Base-by-base conservation (phyloP, 2,797 vertebrate species). In the Falco concolor region DNA sequence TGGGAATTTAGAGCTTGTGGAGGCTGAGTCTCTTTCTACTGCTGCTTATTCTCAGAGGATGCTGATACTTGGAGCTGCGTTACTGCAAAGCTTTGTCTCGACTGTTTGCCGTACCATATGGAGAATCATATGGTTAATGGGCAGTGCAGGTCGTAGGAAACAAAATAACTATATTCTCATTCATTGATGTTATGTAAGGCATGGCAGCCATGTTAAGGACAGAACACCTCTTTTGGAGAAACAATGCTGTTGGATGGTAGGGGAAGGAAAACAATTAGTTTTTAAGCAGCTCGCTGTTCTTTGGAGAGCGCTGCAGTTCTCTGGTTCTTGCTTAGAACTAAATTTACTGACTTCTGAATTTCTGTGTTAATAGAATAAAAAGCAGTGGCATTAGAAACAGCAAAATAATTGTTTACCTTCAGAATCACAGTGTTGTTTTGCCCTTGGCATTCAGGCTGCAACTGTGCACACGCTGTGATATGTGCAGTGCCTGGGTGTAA, bases 191-290 rank as follows among this genome's bases (percentile, higher is more conserved):
- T 97, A 96, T 86, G 82, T 97, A 96, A 97, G 95, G 80, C 95
- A 91, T 80, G 95, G 95, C 93, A 96, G 96, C 96, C 96, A 97
- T 97, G 88, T 97, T 97, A 95, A 82, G 56, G 91, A 84, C 76
- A 68, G 90, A 73, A 93, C 72, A 89, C 88, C 87, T 92, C 89
- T 95, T 95, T 90, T 87, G 93, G 95, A 96, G 94, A 91, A 96
- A 91, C 63, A 8, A 42, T 79, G 36, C 91, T 96, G 74, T 61
- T 91, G 38, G 89, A 68, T 17, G 6, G 50, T 36, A 69, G 89
- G 84, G 63, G 65, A 82, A 56, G 77, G 64, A 49, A 90, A 94
- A 73, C 65, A 67, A 44, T 6, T 64, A 36, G 30, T 49, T 87
- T 68, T 85, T 70, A 63, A 73, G 40, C 68, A 86, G 54, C 45